A percentile compares a stretch with the other conserved stretches of the same genome.
Evolutionary conservation across 2,113 vertebrate genomes (phyloP).

Genomic region (Dipodomys merriami): DNA sequence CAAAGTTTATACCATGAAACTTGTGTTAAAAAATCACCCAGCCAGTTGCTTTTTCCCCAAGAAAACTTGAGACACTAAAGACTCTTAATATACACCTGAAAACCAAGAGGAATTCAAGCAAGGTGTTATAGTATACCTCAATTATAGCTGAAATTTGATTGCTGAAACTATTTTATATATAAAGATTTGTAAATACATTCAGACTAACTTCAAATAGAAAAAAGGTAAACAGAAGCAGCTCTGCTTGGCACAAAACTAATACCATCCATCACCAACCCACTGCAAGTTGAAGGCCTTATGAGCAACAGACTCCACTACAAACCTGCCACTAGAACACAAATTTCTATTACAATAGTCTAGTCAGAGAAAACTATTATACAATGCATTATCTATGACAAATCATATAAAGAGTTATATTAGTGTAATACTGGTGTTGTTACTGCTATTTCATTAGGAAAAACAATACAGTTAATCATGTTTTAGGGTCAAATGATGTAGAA

Average conservation of each 20-base stretch:
- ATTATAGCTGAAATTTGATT: background rate
- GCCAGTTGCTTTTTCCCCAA: background rate
- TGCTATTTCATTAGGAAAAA: background rate
- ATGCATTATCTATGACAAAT: background rate
- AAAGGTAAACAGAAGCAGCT: background rate
- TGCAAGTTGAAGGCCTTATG: background rate
- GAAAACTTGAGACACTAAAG: background rate
- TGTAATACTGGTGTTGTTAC: background rate
- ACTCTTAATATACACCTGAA: background rate
- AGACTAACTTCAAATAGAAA: slow-evolving; percentile 32
- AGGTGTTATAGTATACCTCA: background rate
- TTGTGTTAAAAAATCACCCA: slow-evolving; percentile 19
- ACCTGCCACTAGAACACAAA: background rate
- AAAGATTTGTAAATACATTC: background rate
- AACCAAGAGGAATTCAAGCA: slow-evolving; percentile 7
- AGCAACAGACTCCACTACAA: background rate
- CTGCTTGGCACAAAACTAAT: background rate
- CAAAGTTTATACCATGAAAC: background rate
- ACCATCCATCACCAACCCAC: background rate
- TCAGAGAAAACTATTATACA: background rate
- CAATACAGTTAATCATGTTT: background rate
- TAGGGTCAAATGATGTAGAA: background rate
- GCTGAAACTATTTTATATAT: slow-evolving; percentile 22
- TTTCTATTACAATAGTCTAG: background rate
- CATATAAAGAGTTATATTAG: background rate